A percentile compares a stretch with the other conserved stretches of the same genome.
These are phyloP conservation scores for Betta splendens DNA, from an alignment of 2,797 vertebrate species.

Conservation along the genomic window DNA sequence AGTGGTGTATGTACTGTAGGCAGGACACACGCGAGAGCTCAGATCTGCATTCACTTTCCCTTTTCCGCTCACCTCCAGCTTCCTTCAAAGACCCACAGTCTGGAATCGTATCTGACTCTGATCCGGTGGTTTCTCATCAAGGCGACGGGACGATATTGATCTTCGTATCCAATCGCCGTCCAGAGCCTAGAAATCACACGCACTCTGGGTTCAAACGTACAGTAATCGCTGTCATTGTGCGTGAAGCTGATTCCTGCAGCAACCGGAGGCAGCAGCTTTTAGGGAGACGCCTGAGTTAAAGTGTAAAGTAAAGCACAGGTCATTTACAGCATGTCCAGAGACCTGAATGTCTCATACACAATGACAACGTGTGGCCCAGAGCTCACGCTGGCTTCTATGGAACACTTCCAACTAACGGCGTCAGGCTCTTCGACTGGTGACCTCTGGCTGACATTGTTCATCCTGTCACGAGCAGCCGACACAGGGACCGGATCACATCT, in stretches of 20 bases:
- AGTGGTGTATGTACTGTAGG: too few species aligned
- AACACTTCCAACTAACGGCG: neutral
- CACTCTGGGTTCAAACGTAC: too few species aligned
- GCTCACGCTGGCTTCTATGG: neutral
- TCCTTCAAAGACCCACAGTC: too few species aligned
- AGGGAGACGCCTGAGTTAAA: constrained; percentile 26
- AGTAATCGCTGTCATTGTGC: too few species aligned
- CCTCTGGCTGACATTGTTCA: neutral
- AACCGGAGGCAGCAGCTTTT: constrained; percentile 6
- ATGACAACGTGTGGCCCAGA: too few species aligned
- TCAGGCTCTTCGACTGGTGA: constrained; percentile 4
- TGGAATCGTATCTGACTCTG: neutral
- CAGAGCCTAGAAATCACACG: too few species aligned
- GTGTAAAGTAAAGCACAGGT: constrained; percentile 1
- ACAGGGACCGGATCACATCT: too few species aligned
- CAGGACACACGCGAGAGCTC: too few species aligned
- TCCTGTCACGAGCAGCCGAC: neutral
- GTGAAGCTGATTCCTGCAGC: too few species aligned
- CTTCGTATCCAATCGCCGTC: constrained; percentile 19
- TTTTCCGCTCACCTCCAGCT: too few species aligned
- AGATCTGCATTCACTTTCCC: too few species aligned
- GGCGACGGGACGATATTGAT: neutral
- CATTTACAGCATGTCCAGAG: neutral
- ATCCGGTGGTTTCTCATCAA: constrained; percentile 1
- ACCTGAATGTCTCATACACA: too few species aligned